Conservation (phyloP, 2,888 invertebrate species). For the Mantis religiosa region DNA sequence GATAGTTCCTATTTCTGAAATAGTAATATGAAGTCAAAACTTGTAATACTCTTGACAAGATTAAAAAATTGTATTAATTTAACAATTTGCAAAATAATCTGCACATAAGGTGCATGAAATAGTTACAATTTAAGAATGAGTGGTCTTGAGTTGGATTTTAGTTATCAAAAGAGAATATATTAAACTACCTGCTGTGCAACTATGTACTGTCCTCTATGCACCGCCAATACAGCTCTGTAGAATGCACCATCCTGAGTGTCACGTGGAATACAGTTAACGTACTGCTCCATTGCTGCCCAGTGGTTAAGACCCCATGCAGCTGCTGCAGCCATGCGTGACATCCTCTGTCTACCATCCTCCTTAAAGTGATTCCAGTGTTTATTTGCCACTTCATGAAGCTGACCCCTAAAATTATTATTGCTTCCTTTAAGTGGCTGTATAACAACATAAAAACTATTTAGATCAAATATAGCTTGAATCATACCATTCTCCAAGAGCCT, state of each 20-base stretch:
- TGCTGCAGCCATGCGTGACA: constrained; percentile 88
- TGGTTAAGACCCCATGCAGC: constrained; percentile 94
- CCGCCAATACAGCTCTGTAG: constrained; percentile 86
- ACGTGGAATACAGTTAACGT: constrained; percentile 82
- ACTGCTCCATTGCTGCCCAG: constrained; percentile 91
- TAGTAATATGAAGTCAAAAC: too few species aligned
- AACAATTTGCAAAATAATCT: too few species aligned
- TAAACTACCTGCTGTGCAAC: constrained; percentile 38
- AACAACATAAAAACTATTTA: not conserved
- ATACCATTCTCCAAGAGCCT: constrained; percentile 96
- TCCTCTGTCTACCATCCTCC: constrained; percentile 57
- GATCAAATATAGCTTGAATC: not conserved
- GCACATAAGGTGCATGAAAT: too few species aligned
- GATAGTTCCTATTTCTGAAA: too few species aligned
- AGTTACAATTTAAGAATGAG: too few species aligned
- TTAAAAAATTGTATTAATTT: too few species aligned
- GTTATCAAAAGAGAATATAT: not conserved
- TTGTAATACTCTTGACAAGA: too few species aligned
- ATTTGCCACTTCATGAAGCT: constrained; percentile 75
- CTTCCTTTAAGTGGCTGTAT: not conserved
- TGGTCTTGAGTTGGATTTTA: too few species aligned
- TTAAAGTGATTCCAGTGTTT: constrained; percentile 70
- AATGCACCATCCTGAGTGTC: constrained; percentile 95
- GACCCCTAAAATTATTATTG: constrained; percentile 41
- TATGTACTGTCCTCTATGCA: constrained; percentile 71